These are phyloP conservation scores for Odontomachus brunneus DNA, from an alignment of 1,140 invertebrate species.

Conservation along the genomic window DNA sequence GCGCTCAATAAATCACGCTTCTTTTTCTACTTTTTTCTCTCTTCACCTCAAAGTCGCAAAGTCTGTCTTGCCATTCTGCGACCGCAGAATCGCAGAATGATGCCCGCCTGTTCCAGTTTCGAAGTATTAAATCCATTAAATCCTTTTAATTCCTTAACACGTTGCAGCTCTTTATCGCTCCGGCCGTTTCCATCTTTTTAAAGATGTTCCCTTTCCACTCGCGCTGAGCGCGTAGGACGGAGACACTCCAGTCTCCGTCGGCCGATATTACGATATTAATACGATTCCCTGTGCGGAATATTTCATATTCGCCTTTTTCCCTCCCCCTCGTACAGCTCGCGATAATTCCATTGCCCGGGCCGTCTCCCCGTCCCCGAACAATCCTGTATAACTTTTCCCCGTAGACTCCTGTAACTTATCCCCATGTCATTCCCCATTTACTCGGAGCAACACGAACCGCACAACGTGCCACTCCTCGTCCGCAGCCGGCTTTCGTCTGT, in stretches of 20 bases:
- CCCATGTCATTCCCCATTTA: conserved; percentile 54
- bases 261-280: background rate
- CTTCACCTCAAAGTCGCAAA: conserved; percentile 38
- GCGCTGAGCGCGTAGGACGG: too few species aligned
- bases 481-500: conserved; percentile 52
- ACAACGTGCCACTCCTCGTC: conserved; percentile 41
- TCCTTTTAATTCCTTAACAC: conserved; percentile 11
- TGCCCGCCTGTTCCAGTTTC: conserved; percentile 41
- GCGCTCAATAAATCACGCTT: too few species aligned
- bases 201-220: background rate
- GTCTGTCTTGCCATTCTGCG: conserved; percentile 42
- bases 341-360: conserved; percentile 1
- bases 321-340: background rate
- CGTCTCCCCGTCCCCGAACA: background rate
- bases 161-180: background rate
- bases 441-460: conserved; percentile 47
- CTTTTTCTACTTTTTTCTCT: background rate
- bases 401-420: conserved; percentile 34
- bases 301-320: background rate
- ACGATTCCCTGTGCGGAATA: background rate
- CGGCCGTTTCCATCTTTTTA: background rate
- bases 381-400: conserved; percentile 37
- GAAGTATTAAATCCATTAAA: conserved; percentile 49
- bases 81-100: conserved; percentile 55
- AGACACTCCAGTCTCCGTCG: too few species aligned